Base-by-base conservation (phyloP, 2,113 vertebrate genomes). In the Rhabdornis inornatus region DNA sequence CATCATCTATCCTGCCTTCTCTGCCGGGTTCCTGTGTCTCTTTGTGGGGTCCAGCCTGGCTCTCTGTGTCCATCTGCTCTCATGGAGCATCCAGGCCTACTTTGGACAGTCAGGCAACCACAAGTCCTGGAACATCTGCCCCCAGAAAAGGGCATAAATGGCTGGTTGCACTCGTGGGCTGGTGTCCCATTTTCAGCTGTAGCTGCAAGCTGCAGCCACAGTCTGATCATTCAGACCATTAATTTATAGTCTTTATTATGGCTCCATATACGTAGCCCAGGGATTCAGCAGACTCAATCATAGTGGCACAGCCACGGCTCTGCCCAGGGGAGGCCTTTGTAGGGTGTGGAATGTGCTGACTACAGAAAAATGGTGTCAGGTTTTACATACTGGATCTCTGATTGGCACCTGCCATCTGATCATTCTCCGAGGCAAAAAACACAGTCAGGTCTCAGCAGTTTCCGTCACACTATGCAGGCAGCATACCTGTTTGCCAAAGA, bases 401-500 rank as follows among this genome's bases (percentile, higher is more conserved):
- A 52, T 1, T 61, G 79, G 82, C 52, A 61, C 33, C 53, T 45
- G 53, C 75, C 45, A 21, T 28, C 82, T 31, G 68, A 8, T 66
- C 6, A 37, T 80, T 52, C 90, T 65, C 40, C 0, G 1, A 47
- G 55, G 63, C 50, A 37, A 31, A n/a, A 10, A 47, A 15, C 22
- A 21, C 4, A 37, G 57, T 55, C 72, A 23, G 86, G 33, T 25
- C 39, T 24, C 50, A n/a, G 79, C 86, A 77, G 71, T 19, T 80
- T 42, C 63, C 5, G 2, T 35, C 59, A 12, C 55, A 17, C 27
- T 6, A 53, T 47, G 42, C 83, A 74, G 57, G 35, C 23, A 33
- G 68, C 35, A 13, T 4, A 90, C 92, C 86, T 94, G 80, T 89
- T 90, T 89, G 89, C 91, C 92, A 94, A 88, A 83, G 71, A 49